Evolutionary conservation across 2,113 vertebrate species (phyloP), one percentile per base, ranked within the genome.

Genomic region (Ancistrus triradiatus): DNA sequence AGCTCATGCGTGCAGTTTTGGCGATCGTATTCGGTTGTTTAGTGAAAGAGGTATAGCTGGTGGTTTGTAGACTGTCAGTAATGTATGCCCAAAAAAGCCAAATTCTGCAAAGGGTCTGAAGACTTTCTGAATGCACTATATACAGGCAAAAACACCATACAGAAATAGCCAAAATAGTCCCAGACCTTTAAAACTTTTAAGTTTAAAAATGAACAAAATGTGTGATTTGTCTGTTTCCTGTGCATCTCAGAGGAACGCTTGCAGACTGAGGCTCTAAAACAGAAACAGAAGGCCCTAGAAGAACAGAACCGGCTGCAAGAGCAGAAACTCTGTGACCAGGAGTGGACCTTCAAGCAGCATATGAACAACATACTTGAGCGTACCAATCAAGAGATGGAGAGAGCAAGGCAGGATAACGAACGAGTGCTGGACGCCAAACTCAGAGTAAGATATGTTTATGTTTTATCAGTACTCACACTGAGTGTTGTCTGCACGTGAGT

Each of bases 351-450:
- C 7, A 3, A 73, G 10, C 35, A 69, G 14, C 27, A 73, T 19
- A 1, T 66, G 1, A 49, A 53, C 18, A 52, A 68, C 40, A 17
- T 71, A 37, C 1, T 63, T 24, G 33, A 49, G 50, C 48, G 40
- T 18, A 55, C 63, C 52, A 48, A 68, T n/a, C 47, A n/a, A 53
- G 73, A 74, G 27, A 43, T 8, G 0, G 35, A 59, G 17, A 63
- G 59, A 42, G n/a, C 46, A 1, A 49, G 2, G 2, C 65, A 31
- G 28, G 68, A 74, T 7, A 63, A 68, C 17, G 31, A 68, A 28
- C 52, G 11, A 37, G 59, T 74, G 1, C 15, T 74, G n/a, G 40
- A 68, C 0, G 73, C 73, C 35, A 74, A 74, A 59, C 40, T 67
- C 0, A 74, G 13, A 44, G 73, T 74, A 55, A 65, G 64, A 46